Conservation (phyloP, 2,888 invertebrate species). For the Lepetodrilus schrolli region DNA sequence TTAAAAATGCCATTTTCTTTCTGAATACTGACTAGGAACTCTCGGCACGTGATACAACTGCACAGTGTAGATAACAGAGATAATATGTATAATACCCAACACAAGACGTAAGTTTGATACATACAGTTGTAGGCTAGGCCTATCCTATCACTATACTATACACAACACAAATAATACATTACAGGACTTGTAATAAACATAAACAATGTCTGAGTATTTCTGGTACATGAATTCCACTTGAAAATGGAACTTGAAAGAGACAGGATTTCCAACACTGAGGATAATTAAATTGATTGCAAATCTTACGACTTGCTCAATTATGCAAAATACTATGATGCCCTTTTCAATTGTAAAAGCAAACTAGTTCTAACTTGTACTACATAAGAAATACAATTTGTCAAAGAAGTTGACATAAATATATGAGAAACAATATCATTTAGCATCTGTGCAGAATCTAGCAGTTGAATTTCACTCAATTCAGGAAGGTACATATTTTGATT, state of each 20-base stretch:
- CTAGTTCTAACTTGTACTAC: no score
- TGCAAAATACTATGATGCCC: no score
- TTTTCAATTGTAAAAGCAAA: no score
- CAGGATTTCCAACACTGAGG: background rate
- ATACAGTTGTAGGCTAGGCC: background rate
- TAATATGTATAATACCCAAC: background rate
- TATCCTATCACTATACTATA: conserved; percentile 1
- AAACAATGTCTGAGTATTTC: conserved; percentile 5
- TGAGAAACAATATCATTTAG: no score
- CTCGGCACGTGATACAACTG: background rate
- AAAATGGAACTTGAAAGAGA: background rate
- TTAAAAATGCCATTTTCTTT: background rate
- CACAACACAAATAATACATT: conserved; percentile 4
- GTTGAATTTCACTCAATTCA: no score
- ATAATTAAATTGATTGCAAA: no score
- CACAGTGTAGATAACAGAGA: background rate
- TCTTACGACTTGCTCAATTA: no score
- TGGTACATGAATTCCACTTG: conserved; percentile 2
- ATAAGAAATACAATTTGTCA: no score
- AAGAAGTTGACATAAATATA: no score
- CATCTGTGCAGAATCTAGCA: no score
- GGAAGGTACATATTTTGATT: no score
- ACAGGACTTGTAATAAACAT: background rate
- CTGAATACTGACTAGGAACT: background rate
- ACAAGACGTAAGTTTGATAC: background rate